These are phyloP conservation scores for Drosophila virilis DNA, from an alignment of 1,140 invertebrate species.

Conservation along the genomic window DNA sequence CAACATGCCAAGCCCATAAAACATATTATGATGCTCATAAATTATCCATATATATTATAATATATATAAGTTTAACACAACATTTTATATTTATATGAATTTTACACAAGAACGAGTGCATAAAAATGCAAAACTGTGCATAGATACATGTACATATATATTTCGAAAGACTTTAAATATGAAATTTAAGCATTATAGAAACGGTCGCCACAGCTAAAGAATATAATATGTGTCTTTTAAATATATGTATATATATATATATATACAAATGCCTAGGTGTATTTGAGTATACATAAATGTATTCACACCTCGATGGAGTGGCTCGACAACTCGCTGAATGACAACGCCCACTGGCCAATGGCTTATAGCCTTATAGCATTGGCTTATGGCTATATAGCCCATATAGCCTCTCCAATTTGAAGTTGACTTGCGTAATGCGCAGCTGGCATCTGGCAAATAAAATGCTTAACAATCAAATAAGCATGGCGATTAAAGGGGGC, in stretches of 20 bases:
- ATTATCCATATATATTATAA: slow-evolving; percentile 72
- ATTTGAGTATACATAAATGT: slow-evolving; percentile 62
- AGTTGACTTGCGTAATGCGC: slow-evolving; percentile 77
- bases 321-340: slow-evolving; percentile 57
- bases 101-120: slow-evolving; percentile 35
- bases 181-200: slow-evolving; percentile 54
- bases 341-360: slow-evolving; percentile 70
- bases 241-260: slow-evolving; percentile 13
- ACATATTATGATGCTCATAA: slow-evolving; percentile 78
- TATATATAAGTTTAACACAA: slow-evolving; percentile 39
- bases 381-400: slow-evolving; percentile 37
- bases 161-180: slow-evolving; percentile 25
- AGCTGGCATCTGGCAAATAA: slow-evolving; percentile 50
- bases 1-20: slow-evolving; percentile 79
- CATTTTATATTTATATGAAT: slow-evolving; percentile 38
- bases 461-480: slow-evolving; percentile 45
- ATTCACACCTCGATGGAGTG: slow-evolving; percentile 67
- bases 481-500: background rate
- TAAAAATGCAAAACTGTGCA: slow-evolving; percentile 33
- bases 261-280: background rate
- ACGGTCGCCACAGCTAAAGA: slow-evolving; percentile 21
- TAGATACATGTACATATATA: slow-evolving; percentile 5
- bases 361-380: slow-evolving; percentile 49
- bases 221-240: background rate
- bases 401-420: slow-evolving; percentile 50